phyloP scores from a whole-genome alignment of 2,113 vertebrate genomes.

The Spizaetus ornatus region DNA sequence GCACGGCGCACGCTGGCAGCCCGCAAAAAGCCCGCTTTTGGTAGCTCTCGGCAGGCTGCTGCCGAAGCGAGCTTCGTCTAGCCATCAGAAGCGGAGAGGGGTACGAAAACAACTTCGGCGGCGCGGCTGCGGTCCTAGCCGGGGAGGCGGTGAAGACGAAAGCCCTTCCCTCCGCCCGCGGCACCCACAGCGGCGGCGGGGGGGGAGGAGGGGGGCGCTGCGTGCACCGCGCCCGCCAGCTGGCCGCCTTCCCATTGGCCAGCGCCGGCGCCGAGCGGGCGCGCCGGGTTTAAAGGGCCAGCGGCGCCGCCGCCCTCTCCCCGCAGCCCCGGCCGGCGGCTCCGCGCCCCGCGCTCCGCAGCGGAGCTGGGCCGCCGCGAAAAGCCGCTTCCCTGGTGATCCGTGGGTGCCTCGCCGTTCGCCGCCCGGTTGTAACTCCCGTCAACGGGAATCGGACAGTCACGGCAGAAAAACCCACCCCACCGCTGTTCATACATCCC shows the following conservation, averaged over 20 bases:
- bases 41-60: neutral
- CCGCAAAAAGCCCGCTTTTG: neutral
- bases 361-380: too few species aligned
- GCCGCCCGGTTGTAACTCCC: neutral
- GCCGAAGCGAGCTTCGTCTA: neutral
- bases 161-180: neutral
- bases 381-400: too few species aligned
- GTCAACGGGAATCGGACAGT: neutral
- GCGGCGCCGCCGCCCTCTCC: too few species aligned
- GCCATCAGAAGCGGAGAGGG: neutral
- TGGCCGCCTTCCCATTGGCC: too few species aligned
- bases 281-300: too few species aligned
- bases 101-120: neutral
- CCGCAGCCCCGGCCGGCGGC: too few species aligned
- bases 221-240: too few species aligned
- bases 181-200: too few species aligned
- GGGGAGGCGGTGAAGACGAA: neutral
- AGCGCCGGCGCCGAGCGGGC: too few species aligned
- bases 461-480: neutral
- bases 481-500: fast-evolving
- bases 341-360: too few species aligned
- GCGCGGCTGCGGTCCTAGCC: neutral
- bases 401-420: too few species aligned
- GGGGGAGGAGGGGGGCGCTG: too few species aligned
- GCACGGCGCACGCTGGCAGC: neutral